Base-by-base conservation (phyloP, 2,888 invertebrate species). In the Cistogaster globosa region DNA sequence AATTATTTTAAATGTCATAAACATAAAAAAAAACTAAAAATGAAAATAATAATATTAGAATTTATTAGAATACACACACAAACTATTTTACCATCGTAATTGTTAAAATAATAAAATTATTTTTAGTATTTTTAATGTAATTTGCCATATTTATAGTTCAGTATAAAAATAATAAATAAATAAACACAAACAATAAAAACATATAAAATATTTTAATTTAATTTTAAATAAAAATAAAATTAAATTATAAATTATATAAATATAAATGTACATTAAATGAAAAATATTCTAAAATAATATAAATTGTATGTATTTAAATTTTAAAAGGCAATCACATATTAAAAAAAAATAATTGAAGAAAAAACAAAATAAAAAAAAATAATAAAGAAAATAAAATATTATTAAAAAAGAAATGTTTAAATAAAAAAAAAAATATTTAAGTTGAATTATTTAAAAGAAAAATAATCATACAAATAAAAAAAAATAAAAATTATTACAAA, bases 61-160 rank as follows among this genome's bases (percentile, higher is more conserved):
- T 79, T 78, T 82, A 75, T 36, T 75, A 76, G 32, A 32, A 58
- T 48, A 20, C 68, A 68, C 68, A 68, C 68, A 72, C 58, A 22
- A 55, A 32, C 12, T 79, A 80, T 63, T 81, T 75, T 84, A 74
- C 55, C 71, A 60, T 78, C 57, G 60, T 82, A 85, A 82, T 82
- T 78, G 77, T 82, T 82, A 79, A 79, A 20, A 53, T 53, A 53
- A 53, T 18, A 6, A 71, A 81, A 77, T 67, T 76, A 83, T 12
- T 80, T 79, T 74, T 71, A 81, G 72, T 77, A 81, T 84, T 84
- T 80, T 87, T 87, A 87, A 81, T 87, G 87, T 88, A 87, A 88
- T 88, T 87, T 91, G 91, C 91, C 91, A 91, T 91, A 91, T 90
- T 91, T 88, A 91, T 91, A 91, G 90, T 89, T 89, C 87, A 88